Conservation (phyloP, 1,140 invertebrate species). For the Pentalonia nigronervosa region DNA sequence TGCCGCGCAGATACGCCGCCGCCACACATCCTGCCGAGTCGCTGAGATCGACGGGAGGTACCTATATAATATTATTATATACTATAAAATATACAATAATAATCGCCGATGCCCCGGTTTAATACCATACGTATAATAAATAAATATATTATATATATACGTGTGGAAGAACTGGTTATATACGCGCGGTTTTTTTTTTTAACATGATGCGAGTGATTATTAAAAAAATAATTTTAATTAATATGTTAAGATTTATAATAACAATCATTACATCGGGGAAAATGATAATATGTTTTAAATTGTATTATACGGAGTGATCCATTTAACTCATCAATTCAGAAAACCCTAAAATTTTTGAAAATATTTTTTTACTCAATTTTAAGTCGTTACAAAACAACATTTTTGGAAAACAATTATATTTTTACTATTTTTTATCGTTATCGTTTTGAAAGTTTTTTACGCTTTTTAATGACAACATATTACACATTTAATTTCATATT, state of each 20-base stretch:
- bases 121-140: not conserved
- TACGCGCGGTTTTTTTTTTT: not conserved
- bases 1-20: not conserved
- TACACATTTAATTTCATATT: no score
- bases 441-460: no score
- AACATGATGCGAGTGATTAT: not conserved
- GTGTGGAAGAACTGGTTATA: not conserved
- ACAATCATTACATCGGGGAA: not conserved
- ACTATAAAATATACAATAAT: slow-evolving; percentile 9
- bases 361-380: no score
- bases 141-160: not conserved
- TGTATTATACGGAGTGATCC: not conserved
- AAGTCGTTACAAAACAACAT: no score
- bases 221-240: slow-evolving; percentile 5
- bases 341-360: no score
- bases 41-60: not conserved
- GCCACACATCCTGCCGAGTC: not conserved
- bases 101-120: not conserved
- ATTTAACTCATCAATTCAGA: no score
- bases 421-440: no score
- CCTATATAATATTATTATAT: not conserved
- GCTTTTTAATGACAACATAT: no score
- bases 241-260: not conserved
- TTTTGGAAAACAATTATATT: no score
- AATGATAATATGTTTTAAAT: not conserved